These are phyloP conservation scores for Lineus longissimus DNA, from an alignment of 1,140 invertebrate genomes.

Conservation along the genomic window DNA sequence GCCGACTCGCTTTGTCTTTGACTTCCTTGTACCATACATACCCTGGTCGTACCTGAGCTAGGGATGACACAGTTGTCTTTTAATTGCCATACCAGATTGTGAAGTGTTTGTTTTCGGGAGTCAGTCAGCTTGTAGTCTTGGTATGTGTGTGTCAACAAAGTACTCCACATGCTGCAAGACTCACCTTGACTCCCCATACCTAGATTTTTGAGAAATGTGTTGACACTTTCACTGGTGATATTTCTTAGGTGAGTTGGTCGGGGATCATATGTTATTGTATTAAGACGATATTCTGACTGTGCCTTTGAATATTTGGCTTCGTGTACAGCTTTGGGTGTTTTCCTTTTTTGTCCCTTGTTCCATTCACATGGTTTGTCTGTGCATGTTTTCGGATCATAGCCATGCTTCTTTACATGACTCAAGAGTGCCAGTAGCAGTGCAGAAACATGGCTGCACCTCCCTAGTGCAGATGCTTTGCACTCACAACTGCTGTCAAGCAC, in stretches of 20 bases:
- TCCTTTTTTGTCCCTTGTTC: neutral
- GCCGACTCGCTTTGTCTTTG: neutral
- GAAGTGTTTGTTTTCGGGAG: neutral
- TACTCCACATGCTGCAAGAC: neutral
- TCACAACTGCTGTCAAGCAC: neutral
- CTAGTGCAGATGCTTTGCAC: conserved; percentile 1
- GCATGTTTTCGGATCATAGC: neutral
- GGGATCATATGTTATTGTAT: neutral
- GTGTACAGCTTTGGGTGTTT: neutral
- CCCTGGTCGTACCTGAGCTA: neutral
- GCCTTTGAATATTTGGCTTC: neutral
- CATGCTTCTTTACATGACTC: neutral
- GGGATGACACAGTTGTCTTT: neutral
- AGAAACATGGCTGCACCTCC: neutral
- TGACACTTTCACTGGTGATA: neutral
- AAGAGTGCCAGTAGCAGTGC: neutral
- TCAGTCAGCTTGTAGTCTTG: neutral
- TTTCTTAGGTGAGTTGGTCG: neutral
- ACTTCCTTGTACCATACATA: neutral
- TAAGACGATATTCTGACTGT: neutral
- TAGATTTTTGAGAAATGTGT: neutral
- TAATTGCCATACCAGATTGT: neutral
- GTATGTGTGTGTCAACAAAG: neutral
- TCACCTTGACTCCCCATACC: neutral
- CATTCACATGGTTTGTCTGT: neutral